phyloP scores from a whole-genome alignment of 2,797 vertebrate species.

The Gastrophryne carolinensis region DNA sequence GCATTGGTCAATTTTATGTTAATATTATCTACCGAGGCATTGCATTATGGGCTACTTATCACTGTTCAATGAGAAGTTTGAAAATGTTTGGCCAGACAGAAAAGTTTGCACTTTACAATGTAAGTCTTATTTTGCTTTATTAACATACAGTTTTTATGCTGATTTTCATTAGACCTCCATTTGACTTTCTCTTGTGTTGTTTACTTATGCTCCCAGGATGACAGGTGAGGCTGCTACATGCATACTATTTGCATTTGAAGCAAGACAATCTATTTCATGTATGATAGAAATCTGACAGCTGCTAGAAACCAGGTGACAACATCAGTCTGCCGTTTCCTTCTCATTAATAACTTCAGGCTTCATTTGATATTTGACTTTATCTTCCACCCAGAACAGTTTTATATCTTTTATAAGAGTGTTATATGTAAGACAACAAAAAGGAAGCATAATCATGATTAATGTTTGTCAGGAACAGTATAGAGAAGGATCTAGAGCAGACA shows the following conservation, averaged over 20 bases:
- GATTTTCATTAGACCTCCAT: neutral
- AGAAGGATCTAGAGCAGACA: no score
- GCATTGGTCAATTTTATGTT: no score
- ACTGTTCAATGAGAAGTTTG: no score
- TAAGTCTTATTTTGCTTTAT: neutral
- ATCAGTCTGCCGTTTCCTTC: neutral
- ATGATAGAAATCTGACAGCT: constrained; percentile 16
- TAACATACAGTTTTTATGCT: neutral
- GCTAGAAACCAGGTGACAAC: neutral
- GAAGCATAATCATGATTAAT: no score
- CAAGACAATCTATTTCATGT: neutral
- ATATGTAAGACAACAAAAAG: neutral
- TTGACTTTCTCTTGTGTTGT: neutral
- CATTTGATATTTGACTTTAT: constrained; percentile 8
- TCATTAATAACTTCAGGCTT: neutral
- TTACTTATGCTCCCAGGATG: neutral
- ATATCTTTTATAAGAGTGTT: neutral
- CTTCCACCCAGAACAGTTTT: neutral
- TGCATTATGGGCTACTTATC: no score
- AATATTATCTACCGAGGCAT: no score
- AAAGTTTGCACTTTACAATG: neutral
- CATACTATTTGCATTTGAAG: neutral
- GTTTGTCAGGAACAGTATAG: no score
- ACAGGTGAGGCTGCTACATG: neutral
- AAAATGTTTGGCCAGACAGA: no score